Evolutionary conservation across 2,113 vertebrate genomes (phyloP).

Genomic region (Shinisaurus crocodilurus): DNA sequence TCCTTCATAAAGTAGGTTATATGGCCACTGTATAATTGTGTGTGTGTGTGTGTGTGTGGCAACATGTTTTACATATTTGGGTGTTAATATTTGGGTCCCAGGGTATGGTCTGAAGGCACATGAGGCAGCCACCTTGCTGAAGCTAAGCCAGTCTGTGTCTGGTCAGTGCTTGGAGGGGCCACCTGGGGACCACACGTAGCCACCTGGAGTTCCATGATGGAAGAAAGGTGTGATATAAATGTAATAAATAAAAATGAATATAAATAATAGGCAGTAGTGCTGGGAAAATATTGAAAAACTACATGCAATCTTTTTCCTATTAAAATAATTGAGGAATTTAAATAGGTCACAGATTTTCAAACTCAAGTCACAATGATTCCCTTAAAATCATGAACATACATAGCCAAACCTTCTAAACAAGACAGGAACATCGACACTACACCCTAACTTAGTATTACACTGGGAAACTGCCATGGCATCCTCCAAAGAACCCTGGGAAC

Average conservation of each 20-base stretch:
- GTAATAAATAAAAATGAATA: no score
- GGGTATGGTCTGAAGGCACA: no score
- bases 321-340: not conserved
- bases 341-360: not conserved
- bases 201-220: no score
- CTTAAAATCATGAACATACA: not conserved
- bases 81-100: not conserved
- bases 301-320: not conserved
- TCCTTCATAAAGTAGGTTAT: no score
- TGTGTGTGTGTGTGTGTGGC: no score
- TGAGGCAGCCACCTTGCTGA: no score
- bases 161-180: no score
- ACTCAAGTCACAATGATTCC: not conserved
- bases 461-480: not conserved
- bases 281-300: not conserved
- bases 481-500: not conserved
- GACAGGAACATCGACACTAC: not conserved
- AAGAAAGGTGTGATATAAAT: no score
- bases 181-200: no score
- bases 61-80: not conserved
- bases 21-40: no score
- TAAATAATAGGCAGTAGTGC: not conserved
- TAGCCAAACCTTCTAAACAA: not conserved
- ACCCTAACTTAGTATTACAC: not conserved
- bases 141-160: no score